Base-by-base conservation (phyloP, 2,113 vertebrate genomes). In the Phodopus roborovskii region DNA sequence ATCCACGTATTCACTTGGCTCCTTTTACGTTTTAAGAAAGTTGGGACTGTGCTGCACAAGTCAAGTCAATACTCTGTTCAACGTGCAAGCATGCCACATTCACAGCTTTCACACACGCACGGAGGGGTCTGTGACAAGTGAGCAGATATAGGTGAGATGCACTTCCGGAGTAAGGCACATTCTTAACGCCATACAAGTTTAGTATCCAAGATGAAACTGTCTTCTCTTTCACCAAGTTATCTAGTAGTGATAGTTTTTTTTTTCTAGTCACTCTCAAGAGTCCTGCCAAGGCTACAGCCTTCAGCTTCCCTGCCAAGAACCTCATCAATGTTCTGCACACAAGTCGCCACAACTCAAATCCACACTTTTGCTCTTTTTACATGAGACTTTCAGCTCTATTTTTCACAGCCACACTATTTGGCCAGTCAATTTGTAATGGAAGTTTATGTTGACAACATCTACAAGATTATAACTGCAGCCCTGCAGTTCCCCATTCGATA, bases 381-480 rank as follows among this genome's bases (percentile, higher is more conserved):
- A 86, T 62, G 71, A 77, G 60, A 78, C 71, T 92, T 71, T 74
- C 53, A 82, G 19, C 84, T 85, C 87, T 58, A 75, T 62, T 96
- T 90, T 90, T 93, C n/a, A 24, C 60, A 71, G 3, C 56, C 74
- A 81, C 81, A 83, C 70, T 68, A 68, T 73, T 28, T 93, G 90
- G 90, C 75, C 84, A 88, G 56, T 74, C 88, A 28, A 42, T 84
- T 36, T 91, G 79, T 92, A 73, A 42, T 77, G 42, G 74, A 93
- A 85, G 84, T 96, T 93, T 95, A 94, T 90, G 96, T 96, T 92
- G 95, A 97, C 88, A 97, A 62, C 75, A 91, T 94, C 81, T 95
- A 58, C 90, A 95, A 88, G 90, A 53, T 75, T n/a, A 79, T 75
- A 92, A 88, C 75, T 96, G 85, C 84, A 91, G 84, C 48, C 88